phyloP scores from a whole-genome alignment of 2,888 invertebrate species.

The Sphaerophoria rueppellii region DNA sequence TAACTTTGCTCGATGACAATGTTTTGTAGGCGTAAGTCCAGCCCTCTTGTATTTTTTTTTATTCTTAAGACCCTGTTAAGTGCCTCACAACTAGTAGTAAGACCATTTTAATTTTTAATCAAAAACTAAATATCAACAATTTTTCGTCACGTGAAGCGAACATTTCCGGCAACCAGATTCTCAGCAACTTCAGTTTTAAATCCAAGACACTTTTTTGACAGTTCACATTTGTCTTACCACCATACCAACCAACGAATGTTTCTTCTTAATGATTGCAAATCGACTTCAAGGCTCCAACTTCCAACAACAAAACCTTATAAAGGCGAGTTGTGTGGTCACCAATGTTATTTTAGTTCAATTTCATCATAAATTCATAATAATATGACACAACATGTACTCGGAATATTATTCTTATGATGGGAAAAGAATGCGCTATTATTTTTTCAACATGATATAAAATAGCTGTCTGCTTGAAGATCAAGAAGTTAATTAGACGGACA shows the following conservation, averaged over 20 bases:
- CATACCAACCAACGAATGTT: slow-evolving; percentile 1
- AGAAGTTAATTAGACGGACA: slow-evolving; percentile 18
- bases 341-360: slow-evolving; percentile 26
- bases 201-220: not conserved
- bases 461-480: slow-evolving; percentile 22
- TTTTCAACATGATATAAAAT: not conserved
- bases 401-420: not conserved
- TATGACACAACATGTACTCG: slow-evolving; percentile 18
- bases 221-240: not conserved
- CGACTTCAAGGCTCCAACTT: slow-evolving; percentile 2
- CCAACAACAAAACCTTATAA: not conserved
- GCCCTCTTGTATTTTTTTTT: too few relatives aligned
- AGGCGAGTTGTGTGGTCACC: slow-evolving; percentile 23
- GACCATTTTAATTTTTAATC: too few relatives aligned
- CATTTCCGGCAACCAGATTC: not conserved
- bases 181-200: not conserved
- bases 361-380: slow-evolving; percentile 3
- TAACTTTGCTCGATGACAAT: too few relatives aligned
- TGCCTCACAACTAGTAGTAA: too few relatives aligned
- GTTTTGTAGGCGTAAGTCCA: too few relatives aligned
- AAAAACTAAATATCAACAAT: too few relatives aligned
- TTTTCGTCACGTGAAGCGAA: not conserved
- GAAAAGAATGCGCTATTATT: slow-evolving; percentile 30
- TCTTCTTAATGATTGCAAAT: slow-evolving; percentile 25
- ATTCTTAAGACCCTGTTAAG: too few relatives aligned